Base-by-base conservation (phyloP, 2,797 vertebrate species). In the Xerus rutilus region DNA sequence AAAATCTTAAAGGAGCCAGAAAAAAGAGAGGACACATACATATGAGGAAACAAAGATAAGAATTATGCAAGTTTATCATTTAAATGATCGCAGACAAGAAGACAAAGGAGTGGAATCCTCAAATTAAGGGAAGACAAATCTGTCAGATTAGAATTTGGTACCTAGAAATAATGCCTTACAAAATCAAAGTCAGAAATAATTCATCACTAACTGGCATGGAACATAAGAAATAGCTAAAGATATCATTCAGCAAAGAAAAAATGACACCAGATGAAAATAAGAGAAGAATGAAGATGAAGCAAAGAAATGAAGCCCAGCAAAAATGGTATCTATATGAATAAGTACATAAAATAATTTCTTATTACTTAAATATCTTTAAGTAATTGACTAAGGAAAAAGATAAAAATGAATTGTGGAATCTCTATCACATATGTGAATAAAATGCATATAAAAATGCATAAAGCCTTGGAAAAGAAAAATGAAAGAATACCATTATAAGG, bases 131-230 rank as follows among this genome's bases (percentile, higher is more conserved):
- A 64, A 91, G 57, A 43, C 67, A 72, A 72, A 65, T 89, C 20
- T 49, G 62, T 81, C 39, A 45, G 64, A 14, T 45, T 52, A 84
- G 54, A 65, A 72, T 73, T 72, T 3, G 67, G 3, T 59, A 87
- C 1, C 30, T 57, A 86, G 39, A 12, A 64, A 84, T 39, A 77
- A 70, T 70, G 49, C 15, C 52, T 92, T 93, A 8, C 43, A 93
- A 89, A 78, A 67, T 25, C 47, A 84, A 84, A 86, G 73, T 32
- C n/a, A 79, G 52, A 76, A 92, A 79, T 12, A n/a, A 91, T 73
- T 20, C 3, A 72, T 70, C 62, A 87, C 9, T 83, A 67, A 82
- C 2, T 79, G 15, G 76, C 4, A 30, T 59, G 62, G 57, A 90
- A 39, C 79, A n/a, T 5, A 91, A 57, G 12, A 79, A 49, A 89